A percentile compares a stretch with the other conserved stretches of the same genome.
Evolutionary conservation across 1,140 invertebrate species (phyloP).

Genomic region (Apis cerana): DNA sequence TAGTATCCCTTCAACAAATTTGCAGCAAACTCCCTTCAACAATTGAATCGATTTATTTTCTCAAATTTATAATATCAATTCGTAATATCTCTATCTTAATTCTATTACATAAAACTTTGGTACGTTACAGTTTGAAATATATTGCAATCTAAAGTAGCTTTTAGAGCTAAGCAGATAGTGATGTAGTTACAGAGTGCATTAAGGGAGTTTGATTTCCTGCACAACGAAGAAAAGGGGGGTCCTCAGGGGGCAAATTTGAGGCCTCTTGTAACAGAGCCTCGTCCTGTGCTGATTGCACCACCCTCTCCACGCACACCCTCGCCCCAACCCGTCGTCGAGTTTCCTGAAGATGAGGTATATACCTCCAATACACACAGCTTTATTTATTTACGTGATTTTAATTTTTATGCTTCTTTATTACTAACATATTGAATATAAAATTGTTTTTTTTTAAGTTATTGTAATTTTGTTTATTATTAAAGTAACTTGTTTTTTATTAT

Average conservation of each 20-base stretch:
- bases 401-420: slow-evolving; percentile 16
- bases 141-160: slow-evolving; percentile 30
- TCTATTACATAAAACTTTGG: neutral
- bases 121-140: slow-evolving; percentile 26
- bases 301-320: slow-evolving; percentile 86
- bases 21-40: slow-evolving; percentile 33
- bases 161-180: slow-evolving; percentile 74
- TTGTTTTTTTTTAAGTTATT: slow-evolving; percentile 1
- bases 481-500: slow-evolving; percentile 2
- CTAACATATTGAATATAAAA: neutral
- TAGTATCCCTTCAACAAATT: neutral
- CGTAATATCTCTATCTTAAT: neutral
- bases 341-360: slow-evolving; percentile 89
- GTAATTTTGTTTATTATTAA: slow-evolving; percentile 15
- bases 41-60: neutral
- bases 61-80: neutral
- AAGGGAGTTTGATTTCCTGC: slow-evolving; percentile 93
- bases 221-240: slow-evolving; percentile 87
- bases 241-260: slow-evolving; percentile 78
- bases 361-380: slow-evolving; percentile 71
- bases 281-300: slow-evolving; percentile 80
- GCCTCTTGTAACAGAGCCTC: slow-evolving; percentile 79
- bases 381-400: slow-evolving; percentile 54
- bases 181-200: slow-evolving; percentile 90
- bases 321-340: slow-evolving; percentile 89